These are phyloP conservation scores for Isurus oxyrinchus DNA, from an alignment of 2,113 vertebrate genomes.

Conservation along the genomic window DNA sequence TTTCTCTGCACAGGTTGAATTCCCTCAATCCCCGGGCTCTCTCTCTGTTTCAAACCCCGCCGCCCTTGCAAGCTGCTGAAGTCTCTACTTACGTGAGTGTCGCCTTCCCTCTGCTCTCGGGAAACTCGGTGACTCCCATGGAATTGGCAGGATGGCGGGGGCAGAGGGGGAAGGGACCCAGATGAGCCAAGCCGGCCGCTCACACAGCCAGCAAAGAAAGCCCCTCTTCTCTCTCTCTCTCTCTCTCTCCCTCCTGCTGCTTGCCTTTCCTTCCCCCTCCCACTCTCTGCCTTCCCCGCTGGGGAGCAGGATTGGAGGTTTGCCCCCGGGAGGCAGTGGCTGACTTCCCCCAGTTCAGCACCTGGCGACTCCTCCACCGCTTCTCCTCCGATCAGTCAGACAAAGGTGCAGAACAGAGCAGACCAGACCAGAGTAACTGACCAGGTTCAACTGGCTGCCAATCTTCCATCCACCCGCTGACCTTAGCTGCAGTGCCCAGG, in stretches of 20 bases:
- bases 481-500: background rate
- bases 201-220: too few relatives aligned
- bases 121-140: slow-evolving; percentile 65
- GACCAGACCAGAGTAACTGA: too few relatives aligned
- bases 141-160: slow-evolving; percentile 16
- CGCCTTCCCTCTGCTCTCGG: slow-evolving; percentile 55
- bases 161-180: too few relatives aligned
- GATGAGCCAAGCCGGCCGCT: too few relatives aligned
- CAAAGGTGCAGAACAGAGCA: too few relatives aligned
- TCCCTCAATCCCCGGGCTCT: background rate
- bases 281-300: background rate
- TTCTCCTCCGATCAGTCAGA: background rate
- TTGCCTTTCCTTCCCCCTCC: background rate
- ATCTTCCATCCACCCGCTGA: too few relatives aligned
- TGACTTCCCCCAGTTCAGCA: background rate
- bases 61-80: background rate
- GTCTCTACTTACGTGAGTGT: slow-evolving; percentile 52
- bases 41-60: background rate
- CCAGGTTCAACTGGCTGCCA: too few relatives aligned
- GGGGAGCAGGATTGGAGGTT: too few relatives aligned
- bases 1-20: too few relatives aligned
- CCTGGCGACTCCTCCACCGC: background rate
- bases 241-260: background rate
- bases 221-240: background rate
- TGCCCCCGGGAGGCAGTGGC: background rate